Conservation (phyloP, 2,888 invertebrate species). For the Heliconius aoede region DNA sequence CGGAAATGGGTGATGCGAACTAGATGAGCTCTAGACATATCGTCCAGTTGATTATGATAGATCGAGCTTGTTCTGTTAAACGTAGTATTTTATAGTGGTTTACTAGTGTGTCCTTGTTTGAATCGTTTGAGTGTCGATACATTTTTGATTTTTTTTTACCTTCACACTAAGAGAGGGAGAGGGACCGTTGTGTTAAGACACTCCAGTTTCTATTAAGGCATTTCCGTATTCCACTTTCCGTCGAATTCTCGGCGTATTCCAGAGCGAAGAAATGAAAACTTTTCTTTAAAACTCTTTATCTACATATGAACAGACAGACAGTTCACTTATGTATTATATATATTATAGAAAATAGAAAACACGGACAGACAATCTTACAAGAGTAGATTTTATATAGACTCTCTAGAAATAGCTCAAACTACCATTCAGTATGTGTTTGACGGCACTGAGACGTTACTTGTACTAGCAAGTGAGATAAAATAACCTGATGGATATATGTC, state of each 20-base stretch:
- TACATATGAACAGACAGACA: too few species aligned
- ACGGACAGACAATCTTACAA: background rate
- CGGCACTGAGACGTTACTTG: background rate
- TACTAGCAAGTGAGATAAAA: background rate
- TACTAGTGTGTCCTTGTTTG: background rate
- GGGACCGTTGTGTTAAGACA: too few species aligned
- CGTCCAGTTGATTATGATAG: slow-evolving; percentile 37
- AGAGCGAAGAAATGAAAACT: too few species aligned
- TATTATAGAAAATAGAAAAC: background rate
- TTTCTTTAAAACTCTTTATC: background rate
- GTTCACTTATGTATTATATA: background rate
- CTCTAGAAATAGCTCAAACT: slow-evolving; percentile 22
- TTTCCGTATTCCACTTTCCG: too few species aligned
- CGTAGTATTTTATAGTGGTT: background rate
- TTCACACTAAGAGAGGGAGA: too few species aligned
- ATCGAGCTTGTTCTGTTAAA: slow-evolving; percentile 11
- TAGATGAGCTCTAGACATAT: slow-evolving; percentile 35
- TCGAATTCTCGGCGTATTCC: too few species aligned
- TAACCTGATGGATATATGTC: background rate
- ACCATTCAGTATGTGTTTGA: background rate
- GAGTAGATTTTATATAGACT: background rate
- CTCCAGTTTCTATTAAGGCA: too few species aligned
- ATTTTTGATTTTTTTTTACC: background rate
- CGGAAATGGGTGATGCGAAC: slow-evolving; percentile 18
- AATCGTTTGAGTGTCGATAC: background rate